Evolutionary conservation across 2,113 vertebrate species (phyloP).

Genomic region (Ciconia maguari): DNA sequence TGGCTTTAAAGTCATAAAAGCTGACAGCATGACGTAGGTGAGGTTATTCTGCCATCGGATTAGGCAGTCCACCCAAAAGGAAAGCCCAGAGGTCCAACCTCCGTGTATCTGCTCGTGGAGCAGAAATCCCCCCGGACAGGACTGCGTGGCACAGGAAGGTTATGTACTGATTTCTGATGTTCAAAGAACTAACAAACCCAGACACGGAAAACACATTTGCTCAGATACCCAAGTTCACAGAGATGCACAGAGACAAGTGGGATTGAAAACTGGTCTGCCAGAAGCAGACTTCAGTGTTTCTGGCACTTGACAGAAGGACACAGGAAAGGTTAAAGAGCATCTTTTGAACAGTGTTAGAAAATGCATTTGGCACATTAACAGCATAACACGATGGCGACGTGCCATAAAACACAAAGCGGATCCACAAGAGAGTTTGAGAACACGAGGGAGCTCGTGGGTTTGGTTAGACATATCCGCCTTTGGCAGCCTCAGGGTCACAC

Average conservation of each 20-base stretch:
- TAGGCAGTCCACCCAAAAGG: accelerated
- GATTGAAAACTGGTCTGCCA: background rate
- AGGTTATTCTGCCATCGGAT: background rate
- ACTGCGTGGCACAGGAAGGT: accelerated
- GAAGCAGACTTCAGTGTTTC: background rate
- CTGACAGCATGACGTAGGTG: background rate
- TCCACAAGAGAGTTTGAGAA: background rate
- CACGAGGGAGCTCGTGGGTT: accelerated
- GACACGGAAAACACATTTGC: background rate
- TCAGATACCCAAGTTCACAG: background rate
- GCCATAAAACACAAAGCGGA: background rate
- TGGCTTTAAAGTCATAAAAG: background rate
- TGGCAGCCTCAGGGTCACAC: background rate
- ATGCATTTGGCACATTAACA: background rate
- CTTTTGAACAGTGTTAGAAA: background rate
- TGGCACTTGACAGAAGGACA: background rate
- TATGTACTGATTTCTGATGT: background rate
- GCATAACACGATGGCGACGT: accelerated
- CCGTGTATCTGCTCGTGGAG: accelerated
- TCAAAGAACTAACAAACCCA: background rate
- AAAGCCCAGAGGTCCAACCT: background rate
- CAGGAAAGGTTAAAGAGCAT: background rate
- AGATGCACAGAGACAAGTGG: accelerated
- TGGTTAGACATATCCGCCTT: background rate
- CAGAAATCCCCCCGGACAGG: background rate